phyloP scores from a whole-genome alignment of 1,140 invertebrate genomes.

The Papilio dardanus region DNA sequence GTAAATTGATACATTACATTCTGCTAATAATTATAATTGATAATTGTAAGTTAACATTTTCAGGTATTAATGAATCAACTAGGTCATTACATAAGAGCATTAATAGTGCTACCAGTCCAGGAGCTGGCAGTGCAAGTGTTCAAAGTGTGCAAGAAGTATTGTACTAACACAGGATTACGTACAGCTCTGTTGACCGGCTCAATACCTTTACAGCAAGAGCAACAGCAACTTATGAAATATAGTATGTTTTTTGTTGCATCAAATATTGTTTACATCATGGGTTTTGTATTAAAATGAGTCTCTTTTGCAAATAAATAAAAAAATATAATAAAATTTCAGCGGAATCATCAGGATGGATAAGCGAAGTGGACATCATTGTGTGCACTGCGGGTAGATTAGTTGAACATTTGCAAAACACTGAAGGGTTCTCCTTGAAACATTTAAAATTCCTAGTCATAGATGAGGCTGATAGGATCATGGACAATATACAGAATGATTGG shows the following conservation, averaged over 20 bases:
- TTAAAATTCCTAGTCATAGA: constrained; percentile 96
- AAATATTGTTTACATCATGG: no score
- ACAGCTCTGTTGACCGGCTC: constrained; percentile 89
- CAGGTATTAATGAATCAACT: constrained; percentile 73
- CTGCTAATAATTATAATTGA: background rate
- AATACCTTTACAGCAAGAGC: constrained; percentile 88
- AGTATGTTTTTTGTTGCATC: no score
- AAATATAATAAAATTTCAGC: constrained; percentile 62
- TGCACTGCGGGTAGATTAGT: constrained; percentile 96
- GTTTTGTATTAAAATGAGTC: background rate
- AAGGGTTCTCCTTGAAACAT: constrained; percentile 91
- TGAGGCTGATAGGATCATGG: constrained; percentile 97
- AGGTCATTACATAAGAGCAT: constrained; percentile 87
- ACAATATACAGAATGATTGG: constrained; percentile 96
- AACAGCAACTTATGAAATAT: constrained; percentile 87
- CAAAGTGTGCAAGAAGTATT: constrained; percentile 91
- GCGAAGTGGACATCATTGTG: constrained; percentile 93
- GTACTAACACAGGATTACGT: constrained; percentile 87
- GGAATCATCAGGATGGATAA: constrained; percentile 78
- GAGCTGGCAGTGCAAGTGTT: constrained; percentile 95
- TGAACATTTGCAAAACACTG: constrained; percentile 94
- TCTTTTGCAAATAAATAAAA: background rate
- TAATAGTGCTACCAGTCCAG: constrained; percentile 95
- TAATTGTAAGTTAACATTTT: constrained; percentile 40
- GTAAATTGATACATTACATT: background rate